These are phyloP conservation scores for Hippocampus guttulatus DNA, from an alignment of 2,113 vertebrate genomes.

Conservation along the genomic window DNA sequence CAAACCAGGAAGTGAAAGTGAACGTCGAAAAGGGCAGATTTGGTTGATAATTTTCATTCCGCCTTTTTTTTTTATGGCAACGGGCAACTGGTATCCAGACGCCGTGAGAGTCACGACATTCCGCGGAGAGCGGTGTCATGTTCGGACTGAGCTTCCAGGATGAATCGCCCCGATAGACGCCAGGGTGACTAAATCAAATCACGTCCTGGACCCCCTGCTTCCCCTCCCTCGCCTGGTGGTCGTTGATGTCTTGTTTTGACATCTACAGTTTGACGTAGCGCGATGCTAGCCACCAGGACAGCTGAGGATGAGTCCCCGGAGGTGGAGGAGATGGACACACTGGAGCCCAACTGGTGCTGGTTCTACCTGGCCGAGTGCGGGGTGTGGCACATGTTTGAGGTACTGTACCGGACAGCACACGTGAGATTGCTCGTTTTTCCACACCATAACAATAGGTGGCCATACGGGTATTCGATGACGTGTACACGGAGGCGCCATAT, in stretches of 20 bases:
- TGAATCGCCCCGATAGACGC: neutral
- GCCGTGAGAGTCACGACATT: neutral
- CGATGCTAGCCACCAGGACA: conserved; percentile 63
- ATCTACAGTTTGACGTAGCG: conserved; percentile 10
- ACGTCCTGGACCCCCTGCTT: neutral
- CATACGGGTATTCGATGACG: neutral
- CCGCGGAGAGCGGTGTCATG: neutral
- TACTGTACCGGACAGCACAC: conserved; percentile 51
- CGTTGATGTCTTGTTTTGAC: neutral
- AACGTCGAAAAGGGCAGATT: conserved; percentile 31
- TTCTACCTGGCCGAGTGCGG: conserved; percentile 95
- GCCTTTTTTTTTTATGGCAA: neutral
- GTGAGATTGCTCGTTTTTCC: neutral
- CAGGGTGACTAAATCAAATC: neutral
- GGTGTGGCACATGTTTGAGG: conserved; percentile 98
- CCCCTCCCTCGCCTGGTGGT: neutral
- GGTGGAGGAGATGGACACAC: conserved; percentile 90
- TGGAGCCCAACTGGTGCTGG: conserved; percentile 92
- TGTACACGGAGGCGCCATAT: neutral
- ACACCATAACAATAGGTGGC: neutral
- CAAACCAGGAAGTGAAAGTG: conserved; percentile 60
- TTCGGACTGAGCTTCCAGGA: neutral
- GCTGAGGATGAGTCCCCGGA: conserved; percentile 67
- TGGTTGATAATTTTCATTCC: neutral
- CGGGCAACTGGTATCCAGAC: neutral